A percentile compares a stretch with the other conserved stretches of the same genome.
phyloP scores from a whole-genome alignment of 2,888 invertebrate species.

The Folsomia candida region DNA sequence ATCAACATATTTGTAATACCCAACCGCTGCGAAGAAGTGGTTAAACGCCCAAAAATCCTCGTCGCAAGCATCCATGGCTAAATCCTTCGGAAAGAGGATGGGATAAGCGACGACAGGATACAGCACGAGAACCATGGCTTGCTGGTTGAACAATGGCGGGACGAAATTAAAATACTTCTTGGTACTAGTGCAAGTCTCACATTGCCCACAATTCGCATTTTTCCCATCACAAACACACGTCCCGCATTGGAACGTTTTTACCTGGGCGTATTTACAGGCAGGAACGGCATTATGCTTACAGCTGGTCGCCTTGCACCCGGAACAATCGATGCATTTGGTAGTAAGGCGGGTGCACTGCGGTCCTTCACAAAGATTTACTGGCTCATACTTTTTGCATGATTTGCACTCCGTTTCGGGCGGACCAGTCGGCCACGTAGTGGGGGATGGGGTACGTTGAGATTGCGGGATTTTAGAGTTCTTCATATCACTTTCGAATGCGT shows the following conservation, averaged over 20 bases:
- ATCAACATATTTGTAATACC: too few relatives aligned
- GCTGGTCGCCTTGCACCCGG: too few relatives aligned
- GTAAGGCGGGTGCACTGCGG: too few relatives aligned
- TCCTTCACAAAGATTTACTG: too few relatives aligned
- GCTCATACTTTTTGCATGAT: too few relatives aligned
- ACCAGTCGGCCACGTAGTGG: background rate
- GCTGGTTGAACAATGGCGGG: background rate
- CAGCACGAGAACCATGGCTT: background rate
- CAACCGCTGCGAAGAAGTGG: background rate
- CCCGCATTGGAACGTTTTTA: background rate
- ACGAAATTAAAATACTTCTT: background rate
- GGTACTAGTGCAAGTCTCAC: background rate
- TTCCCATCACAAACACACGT: background rate
- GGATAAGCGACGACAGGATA: background rate
- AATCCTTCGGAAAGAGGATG: background rate
- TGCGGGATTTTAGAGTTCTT: background rate
- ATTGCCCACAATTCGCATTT: background rate
- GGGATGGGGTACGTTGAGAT: background rate
- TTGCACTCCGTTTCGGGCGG: too few relatives aligned
- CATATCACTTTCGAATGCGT: background rate
- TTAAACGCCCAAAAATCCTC: background rate
- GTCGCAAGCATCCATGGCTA: background rate
- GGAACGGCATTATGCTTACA: too few relatives aligned
- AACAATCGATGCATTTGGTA: too few relatives aligned
- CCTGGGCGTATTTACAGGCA: background rate